These are phyloP conservation scores for Gambelia wislizenii DNA, from an alignment of 2,797 vertebrate genomes.

Conservation along the genomic window DNA sequence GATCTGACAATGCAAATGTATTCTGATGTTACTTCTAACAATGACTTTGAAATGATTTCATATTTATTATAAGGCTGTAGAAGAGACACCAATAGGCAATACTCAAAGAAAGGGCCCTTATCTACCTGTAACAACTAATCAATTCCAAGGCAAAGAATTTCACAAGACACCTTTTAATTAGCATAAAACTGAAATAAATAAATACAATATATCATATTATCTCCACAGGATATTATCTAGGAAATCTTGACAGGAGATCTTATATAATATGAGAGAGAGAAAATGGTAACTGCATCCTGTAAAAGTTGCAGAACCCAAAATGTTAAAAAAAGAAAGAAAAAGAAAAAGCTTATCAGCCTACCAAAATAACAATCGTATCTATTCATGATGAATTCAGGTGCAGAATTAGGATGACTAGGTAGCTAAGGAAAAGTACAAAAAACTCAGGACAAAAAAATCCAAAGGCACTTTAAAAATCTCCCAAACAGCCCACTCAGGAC, in stretches of 20 bases:
- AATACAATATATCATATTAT: neutral
- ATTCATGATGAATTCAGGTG: neutral
- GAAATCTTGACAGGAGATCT: neutral
- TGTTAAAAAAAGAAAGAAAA: neutral
- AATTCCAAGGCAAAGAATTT: constrained; percentile 45
- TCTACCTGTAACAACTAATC: constrained; percentile 35
- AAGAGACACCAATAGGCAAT: constrained; percentile 42
- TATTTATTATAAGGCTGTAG: constrained; percentile 42
- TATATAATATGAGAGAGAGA: neutral
- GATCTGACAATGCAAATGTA: constrained; percentile 60
- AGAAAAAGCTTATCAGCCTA: neutral
- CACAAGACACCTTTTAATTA: constrained; percentile 15
- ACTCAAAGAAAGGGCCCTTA: constrained; percentile 30
- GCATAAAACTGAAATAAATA: constrained; percentile 12
- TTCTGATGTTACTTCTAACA: constrained; percentile 58
- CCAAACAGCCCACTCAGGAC: neutral
- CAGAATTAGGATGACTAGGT: neutral
- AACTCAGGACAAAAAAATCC: neutral
- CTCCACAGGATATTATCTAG: neutral
- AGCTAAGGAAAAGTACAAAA: neutral
- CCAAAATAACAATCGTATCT: neutral
- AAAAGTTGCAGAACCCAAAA: neutral
- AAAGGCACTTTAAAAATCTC: neutral
- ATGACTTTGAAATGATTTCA: constrained; percentile 40
- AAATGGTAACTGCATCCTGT: constrained; percentile 12